Evolutionary conservation across 2,888 invertebrate genomes (phyloP).

Genomic region (Tridacna crocea): DNA sequence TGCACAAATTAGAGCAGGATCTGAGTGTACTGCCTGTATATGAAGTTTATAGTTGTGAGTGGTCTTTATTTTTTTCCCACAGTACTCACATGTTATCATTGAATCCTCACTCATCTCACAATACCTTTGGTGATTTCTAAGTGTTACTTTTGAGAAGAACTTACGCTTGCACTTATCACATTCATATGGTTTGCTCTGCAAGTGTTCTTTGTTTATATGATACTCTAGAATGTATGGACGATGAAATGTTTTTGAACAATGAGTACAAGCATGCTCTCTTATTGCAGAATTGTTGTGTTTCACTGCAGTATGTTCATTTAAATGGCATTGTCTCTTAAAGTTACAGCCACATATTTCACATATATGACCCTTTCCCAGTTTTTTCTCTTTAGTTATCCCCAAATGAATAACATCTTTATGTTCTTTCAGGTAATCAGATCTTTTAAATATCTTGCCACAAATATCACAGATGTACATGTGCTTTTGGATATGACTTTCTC

Average conservation of each 20-base stretch:
- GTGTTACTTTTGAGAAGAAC: conserved; percentile 26
- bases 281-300: conserved; percentile 19
- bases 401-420: conserved; percentile 5
- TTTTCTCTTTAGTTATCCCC: neutral
- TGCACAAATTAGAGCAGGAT: conserved; percentile 34
- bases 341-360: conserved; percentile 42
- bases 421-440: neutral
- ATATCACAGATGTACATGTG: conserved; percentile 22
- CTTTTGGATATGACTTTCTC: neutral
- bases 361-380: neutral
- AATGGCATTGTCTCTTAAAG: conserved; percentile 22
- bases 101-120: conserved; percentile 32
- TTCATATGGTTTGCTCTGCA: conserved; percentile 25
- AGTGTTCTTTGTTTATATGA: conserved; percentile 47
- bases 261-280: conserved; percentile 16
- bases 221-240: conserved; percentile 36
- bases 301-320: conserved; percentile 40
- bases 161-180: conserved; percentile 37
- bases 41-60: conserved; percentile 41
- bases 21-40: conserved; percentile 41
- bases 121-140: neutral
- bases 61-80: conserved; percentile 30
- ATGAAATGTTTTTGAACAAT: conserved; percentile 37
- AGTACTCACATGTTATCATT: conserved; percentile 35
- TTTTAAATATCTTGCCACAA: conserved; percentile 33